Percentiles rank a stretch among this genome's conserved stretches.
Evolutionary conservation across 2,113 vertebrate genomes (phyloP).

Genomic region (Centrocercus urophasianus): DNA sequence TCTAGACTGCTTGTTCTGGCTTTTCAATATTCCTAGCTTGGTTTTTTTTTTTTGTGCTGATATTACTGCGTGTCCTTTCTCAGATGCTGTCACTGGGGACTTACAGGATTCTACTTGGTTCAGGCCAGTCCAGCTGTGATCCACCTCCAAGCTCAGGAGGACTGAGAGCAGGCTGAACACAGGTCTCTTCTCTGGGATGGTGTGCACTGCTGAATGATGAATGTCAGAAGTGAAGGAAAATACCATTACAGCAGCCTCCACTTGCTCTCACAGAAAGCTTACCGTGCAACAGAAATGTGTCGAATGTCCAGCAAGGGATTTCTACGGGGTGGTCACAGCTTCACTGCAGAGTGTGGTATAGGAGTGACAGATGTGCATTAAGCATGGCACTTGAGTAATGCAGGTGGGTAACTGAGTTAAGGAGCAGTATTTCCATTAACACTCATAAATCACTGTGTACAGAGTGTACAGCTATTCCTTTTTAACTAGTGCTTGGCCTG

Average conservation of each 20-base stretch:
- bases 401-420: neutral
- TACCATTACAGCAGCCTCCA: neutral
- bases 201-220: neutral
- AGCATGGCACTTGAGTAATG: accelerated
- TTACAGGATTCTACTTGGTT: neutral
- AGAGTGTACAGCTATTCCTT: neutral
- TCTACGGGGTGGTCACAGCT: neutral
- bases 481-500: neutral
- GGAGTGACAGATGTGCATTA: neutral
- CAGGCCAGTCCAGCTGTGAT: neutral
- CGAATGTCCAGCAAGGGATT: neutral
- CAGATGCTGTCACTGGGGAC: neutral
- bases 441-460: accelerated
- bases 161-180: neutral
- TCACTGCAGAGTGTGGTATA: accelerated
- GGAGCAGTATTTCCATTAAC: neutral
- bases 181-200: neutral
- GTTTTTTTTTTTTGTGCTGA: neutral
- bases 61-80: neutral
- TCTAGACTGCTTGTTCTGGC: neutral
- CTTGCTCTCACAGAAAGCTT: neutral
- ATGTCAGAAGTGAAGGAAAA: neutral
- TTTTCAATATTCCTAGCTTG: neutral
- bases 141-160: neutral
- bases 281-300: accelerated